phyloP scores from a whole-genome alignment of 1,140 invertebrate genomes.

The Drosophila aff. region DNA sequence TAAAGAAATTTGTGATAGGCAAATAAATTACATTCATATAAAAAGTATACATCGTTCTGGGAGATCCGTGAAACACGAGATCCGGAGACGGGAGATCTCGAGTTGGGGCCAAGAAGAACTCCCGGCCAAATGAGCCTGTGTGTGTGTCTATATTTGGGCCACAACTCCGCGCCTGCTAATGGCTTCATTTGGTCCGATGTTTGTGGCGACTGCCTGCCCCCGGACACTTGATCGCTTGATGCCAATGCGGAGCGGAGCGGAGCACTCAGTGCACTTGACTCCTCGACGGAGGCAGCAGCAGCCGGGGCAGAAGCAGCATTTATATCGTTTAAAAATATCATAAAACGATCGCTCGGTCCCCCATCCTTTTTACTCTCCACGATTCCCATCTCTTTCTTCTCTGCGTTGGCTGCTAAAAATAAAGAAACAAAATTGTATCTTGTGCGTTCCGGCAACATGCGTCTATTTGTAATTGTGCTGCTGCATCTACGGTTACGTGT shows the following conservation, averaged over 20 bases:
- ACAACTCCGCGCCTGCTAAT: constrained; percentile 57
- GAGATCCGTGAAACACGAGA: constrained; percentile 43
- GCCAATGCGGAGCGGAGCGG: constrained; percentile 50
- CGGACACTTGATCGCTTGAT: constrained; percentile 76
- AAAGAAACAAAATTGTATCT: constrained; percentile 20
- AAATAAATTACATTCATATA: not conserved
- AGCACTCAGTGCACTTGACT: constrained; percentile 65
- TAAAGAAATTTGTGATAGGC: not conserved
- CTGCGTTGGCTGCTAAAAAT: constrained; percentile 46
- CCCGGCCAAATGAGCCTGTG: constrained; percentile 20
- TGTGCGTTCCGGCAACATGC: constrained; percentile 28
- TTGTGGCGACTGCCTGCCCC: constrained; percentile 38
- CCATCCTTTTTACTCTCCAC: constrained; percentile 17
- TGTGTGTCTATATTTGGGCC: constrained; percentile 63
- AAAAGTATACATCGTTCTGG: constrained; percentile 1
- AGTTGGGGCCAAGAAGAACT: constrained; percentile 33
- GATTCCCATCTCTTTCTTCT: constrained; percentile 24
- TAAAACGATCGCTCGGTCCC: constrained; percentile 42
- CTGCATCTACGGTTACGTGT: constrained; percentile 43
- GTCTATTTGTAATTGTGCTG: constrained; percentile 26
- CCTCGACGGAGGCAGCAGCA: constrained; percentile 12
- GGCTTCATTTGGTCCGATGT: constrained; percentile 53
- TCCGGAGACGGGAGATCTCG: constrained; percentile 3
- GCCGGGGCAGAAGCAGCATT: constrained; percentile 53
- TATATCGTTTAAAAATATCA: constrained; percentile 75